Evolutionary conservation across 2,797 vertebrate species (phyloP).

Genomic region (Diplodus puntazzo): DNA sequence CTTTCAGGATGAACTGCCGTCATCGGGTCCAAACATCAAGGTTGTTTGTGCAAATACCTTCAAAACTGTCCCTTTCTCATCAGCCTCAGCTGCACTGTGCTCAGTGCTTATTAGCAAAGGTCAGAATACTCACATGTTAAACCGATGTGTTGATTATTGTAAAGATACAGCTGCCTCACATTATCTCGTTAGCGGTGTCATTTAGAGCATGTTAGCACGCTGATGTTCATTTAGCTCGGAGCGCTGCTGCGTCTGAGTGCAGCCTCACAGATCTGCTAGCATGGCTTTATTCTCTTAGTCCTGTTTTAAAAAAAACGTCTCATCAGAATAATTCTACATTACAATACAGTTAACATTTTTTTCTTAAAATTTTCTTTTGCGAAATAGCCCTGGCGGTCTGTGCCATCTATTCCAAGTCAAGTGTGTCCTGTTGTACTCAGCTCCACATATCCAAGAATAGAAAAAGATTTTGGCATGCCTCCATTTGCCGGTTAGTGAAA

Average conservation of each 20-base stretch:
- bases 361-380: constrained; percentile 4
- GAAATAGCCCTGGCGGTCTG: background rate
- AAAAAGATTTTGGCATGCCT: constrained; percentile 41
- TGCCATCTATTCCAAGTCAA: constrained; percentile 9
- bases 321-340: background rate
- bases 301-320: background rate
- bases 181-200: background rate
- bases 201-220: background rate
- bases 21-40: background rate
- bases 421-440: constrained; percentile 14
- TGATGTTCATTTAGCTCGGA: background rate
- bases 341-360: background rate
- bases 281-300: background rate
- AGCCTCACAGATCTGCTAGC: background rate
- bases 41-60: background rate
- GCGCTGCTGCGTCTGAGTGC: background rate
- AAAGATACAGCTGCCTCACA: background rate
- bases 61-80: background rate
- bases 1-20: background rate
- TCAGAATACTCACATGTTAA: background rate
- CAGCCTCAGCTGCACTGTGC: background rate
- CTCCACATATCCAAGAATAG: constrained; percentile 30
- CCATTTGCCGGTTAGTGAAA: constrained; percentile 40
- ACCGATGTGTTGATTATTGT: background rate
- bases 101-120: constrained; percentile 7